phyloP scores from a whole-genome alignment of 1,140 invertebrate species.

The Drosophila trapezifrons region DNA sequence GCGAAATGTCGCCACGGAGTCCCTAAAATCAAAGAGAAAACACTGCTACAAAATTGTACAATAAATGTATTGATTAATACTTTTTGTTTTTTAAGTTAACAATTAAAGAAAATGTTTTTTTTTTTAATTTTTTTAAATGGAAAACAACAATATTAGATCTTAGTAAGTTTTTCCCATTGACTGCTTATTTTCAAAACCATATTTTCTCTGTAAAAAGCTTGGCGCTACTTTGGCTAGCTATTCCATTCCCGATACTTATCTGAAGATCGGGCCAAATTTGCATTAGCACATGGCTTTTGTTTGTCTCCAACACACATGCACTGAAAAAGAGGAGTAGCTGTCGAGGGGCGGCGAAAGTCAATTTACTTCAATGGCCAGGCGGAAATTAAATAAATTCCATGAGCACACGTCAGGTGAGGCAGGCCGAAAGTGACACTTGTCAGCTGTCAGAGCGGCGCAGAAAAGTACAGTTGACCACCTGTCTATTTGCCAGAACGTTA shows the following conservation, averaged over 20 bases:
- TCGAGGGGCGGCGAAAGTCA: slow-evolving; percentile 30
- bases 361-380: slow-evolving; percentile 60
- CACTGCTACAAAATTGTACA: slow-evolving; percentile 1
- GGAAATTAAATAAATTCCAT: slow-evolving; percentile 79
- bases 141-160: too few species aligned
- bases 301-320: slow-evolving; percentile 14
- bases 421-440: slow-evolving; percentile 67
- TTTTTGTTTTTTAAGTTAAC: too few species aligned
- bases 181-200: background rate
- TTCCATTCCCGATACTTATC: slow-evolving; percentile 58
- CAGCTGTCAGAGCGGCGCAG: slow-evolving; percentile 54
- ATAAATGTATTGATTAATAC: background rate
- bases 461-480: slow-evolving; percentile 53
- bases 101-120: too few species aligned
- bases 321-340: slow-evolving; percentile 9
- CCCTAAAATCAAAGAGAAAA: slow-evolving; percentile 22
- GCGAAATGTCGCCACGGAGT: slow-evolving; percentile 44
- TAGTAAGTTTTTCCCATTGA: background rate
- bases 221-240: slow-evolving; percentile 33
- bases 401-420: slow-evolving; percentile 50
- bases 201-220: background rate
- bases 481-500: background rate
- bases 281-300: slow-evolving; percentile 45
- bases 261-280: slow-evolving; percentile 49
- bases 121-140: too few species aligned